Percentiles rank a stretch among this genome's conserved stretches.
Evolutionary conservation across 2,113 vertebrate species (phyloP).

Genomic region (Epinephelus fuscoguttatus): DNA sequence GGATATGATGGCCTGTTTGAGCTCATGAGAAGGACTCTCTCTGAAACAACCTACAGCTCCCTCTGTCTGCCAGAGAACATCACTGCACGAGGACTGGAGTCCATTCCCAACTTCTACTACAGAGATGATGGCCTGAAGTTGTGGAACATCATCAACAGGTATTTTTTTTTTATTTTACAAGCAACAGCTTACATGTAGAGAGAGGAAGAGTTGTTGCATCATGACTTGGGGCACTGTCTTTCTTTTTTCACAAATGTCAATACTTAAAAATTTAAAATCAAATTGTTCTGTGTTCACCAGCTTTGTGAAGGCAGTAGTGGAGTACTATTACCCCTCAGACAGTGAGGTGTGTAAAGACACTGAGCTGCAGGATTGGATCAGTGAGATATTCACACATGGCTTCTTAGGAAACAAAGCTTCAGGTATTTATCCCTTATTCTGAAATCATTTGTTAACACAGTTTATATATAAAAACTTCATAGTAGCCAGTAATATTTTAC

Average conservation of each 20-base stretch:
- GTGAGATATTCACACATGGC: conserved; percentile 85
- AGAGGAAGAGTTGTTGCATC: not conserved
- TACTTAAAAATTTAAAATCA: not conserved
- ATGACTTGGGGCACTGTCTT: not conserved
- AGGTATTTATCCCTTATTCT: conserved; percentile 19
- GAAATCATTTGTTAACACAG: not conserved
- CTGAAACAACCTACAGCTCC: conserved; percentile 62
- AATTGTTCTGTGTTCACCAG: conserved; percentile 59
- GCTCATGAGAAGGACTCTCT: conserved; percentile 53
- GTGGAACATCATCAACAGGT: conserved; percentile 68
- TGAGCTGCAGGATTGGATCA: conserved; percentile 87
- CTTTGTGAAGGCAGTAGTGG: conserved; percentile 75
- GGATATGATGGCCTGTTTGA: conserved; percentile 35
- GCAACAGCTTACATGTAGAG: too few relatives aligned
- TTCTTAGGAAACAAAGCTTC: conserved; percentile 77
- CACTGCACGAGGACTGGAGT: conserved; percentile 58
- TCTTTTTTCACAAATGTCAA: too few relatives aligned
- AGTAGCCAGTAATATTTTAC: not conserved
- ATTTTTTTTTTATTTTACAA: not conserved
- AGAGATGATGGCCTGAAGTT: conserved; percentile 72
- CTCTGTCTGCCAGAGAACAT: conserved; percentile 75
- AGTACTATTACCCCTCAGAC: conserved; percentile 70
- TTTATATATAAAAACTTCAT: not conserved
- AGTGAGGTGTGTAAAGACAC: conserved; percentile 70
- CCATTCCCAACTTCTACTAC: conserved; percentile 69